Evolutionary conservation across 2,888 invertebrate genomes (phyloP).

Genomic region (Drosophila bunnanda): DNA sequence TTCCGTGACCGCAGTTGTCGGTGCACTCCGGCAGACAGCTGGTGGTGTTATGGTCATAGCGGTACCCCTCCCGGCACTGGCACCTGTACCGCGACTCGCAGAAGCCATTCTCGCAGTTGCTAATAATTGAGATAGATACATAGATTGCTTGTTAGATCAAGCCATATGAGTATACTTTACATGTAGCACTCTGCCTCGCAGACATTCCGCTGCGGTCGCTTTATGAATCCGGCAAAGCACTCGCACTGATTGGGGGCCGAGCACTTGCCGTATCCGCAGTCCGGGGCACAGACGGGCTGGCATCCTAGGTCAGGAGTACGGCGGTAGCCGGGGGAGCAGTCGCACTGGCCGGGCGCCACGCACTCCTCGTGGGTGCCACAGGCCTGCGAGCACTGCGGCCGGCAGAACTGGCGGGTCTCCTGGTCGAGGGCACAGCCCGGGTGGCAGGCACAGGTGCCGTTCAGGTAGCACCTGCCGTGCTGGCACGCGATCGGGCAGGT

Average conservation of each 20-base stretch:
- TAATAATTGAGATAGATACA: constrained; percentile 9
- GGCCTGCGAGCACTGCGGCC: constrained; percentile 82
- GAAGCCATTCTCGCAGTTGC: constrained; percentile 85
- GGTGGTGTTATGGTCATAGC: constrained; percentile 71
- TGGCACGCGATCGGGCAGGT: constrained; percentile 89
- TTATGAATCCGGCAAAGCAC: constrained; percentile 84
- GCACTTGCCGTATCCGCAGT: constrained; percentile 82
- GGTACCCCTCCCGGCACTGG: constrained; percentile 82
- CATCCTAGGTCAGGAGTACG: constrained; percentile 75
- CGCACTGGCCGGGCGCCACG: constrained; percentile 72
- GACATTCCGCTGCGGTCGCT: constrained; percentile 76
- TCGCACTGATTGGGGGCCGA: constrained; percentile 81
- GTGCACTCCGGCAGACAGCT: constrained; percentile 81
- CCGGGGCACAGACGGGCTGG: constrained; percentile 82
- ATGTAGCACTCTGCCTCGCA: constrained; percentile 82
- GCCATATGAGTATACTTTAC: constrained; percentile 61
- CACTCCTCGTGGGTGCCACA: constrained; percentile 81
- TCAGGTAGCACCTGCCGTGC: constrained; percentile 88
- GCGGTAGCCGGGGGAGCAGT: constrained; percentile 78
- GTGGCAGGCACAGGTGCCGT: constrained; percentile 88
- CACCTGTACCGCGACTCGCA: constrained; percentile 85
- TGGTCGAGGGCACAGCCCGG: constrained; percentile 75
- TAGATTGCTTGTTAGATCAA: not conserved
- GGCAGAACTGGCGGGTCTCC: constrained; percentile 82
- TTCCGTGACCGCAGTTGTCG: constrained; percentile 83